Percentiles rank a stretch among this genome's conserved stretches.
Evolutionary conservation across 2,797 vertebrate species (phyloP).

Genomic region (Graptemys geographica): DNA sequence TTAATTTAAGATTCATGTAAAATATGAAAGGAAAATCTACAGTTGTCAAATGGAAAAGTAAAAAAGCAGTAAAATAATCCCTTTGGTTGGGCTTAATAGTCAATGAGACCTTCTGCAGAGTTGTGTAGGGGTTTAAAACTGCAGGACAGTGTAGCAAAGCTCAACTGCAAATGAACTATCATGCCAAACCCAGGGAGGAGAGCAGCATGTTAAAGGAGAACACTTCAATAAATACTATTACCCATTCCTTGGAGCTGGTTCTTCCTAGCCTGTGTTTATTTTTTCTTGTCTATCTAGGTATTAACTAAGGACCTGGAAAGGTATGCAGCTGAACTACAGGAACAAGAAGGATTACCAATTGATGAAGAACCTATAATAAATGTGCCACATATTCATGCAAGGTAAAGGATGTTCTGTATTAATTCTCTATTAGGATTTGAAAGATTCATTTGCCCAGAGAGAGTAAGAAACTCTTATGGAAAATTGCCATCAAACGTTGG

Average conservation of each 20-base stretch:
- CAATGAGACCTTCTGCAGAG: neutral
- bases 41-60: neutral
- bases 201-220: neutral
- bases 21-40: neutral
- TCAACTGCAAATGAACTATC: neutral
- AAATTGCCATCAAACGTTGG: neutral
- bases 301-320: constrained; percentile 94
- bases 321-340: constrained; percentile 91
- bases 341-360: constrained; percentile 87
- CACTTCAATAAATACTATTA: neutral
- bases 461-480: neutral
- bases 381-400: constrained; percentile 92
- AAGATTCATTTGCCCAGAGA: neutral
- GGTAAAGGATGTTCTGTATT: constrained; percentile 77
- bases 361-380: constrained; percentile 88
- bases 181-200: neutral
- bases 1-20: neutral
- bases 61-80: neutral
- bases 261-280: neutral
- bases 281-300: constrained; percentile 81
- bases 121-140: neutral
- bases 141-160: neutral
- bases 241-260: neutral
- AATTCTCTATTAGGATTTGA: neutral
- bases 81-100: neutral